Percentiles rank a stretch among this genome's conserved stretches.
Conservation (phyloP, 2,888 invertebrate genomes). For the Phorcus lineatus region DNA sequence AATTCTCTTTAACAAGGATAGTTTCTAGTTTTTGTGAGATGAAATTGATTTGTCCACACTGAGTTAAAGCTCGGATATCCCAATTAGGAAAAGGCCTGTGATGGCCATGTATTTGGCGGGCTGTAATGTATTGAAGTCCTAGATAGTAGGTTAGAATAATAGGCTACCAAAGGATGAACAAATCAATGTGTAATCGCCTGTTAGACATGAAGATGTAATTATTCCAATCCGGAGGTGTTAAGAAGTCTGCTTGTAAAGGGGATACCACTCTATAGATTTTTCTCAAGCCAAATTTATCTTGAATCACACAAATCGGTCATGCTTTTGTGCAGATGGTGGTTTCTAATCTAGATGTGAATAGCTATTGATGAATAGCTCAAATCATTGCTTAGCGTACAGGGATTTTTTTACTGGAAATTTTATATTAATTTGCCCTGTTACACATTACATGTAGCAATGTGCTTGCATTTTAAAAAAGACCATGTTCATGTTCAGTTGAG, state of each 20-base stretch:
- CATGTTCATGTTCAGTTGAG: too few relatives aligned
- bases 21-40: not conserved
- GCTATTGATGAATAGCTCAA: too few relatives aligned
- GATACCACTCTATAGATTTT: conserved; percentile 8
- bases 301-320: not conserved
- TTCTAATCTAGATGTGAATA: too few relatives aligned
- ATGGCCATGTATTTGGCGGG: not conserved
- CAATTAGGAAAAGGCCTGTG: not conserved
- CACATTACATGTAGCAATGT: too few relatives aligned
- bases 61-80: not conserved
- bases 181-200: conserved; percentile 12
- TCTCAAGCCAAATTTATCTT: not conserved
- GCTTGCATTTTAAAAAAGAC: too few relatives aligned
- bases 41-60: not conserved
- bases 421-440: too few relatives aligned
- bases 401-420: too few relatives aligned
- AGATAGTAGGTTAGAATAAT: conserved; percentile 13
- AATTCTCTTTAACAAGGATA: not conserved
- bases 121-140: not conserved
- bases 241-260: not conserved
- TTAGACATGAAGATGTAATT: conserved; percentile 3
- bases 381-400: too few relatives aligned
- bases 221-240: not conserved
- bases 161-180: not conserved
- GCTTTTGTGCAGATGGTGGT: too few relatives aligned